Percentiles rank a stretch among this genome's conserved stretches.
Evolutionary conservation across 23 tunicate genomes (phyloP).

Genomic region (Styela clava): DNA sequence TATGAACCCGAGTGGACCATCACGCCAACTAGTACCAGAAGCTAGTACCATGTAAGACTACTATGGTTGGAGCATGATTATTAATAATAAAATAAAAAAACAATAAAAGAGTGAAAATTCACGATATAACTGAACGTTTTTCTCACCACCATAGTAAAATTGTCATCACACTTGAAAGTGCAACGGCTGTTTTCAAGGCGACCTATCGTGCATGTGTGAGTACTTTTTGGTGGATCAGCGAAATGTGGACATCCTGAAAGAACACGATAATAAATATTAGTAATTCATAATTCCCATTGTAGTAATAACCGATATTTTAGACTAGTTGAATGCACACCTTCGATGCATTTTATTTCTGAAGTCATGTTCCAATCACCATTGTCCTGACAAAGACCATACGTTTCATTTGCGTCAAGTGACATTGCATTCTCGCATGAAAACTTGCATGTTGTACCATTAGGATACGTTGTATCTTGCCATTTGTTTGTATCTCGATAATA

Average conservation of each 20-base stretch:
- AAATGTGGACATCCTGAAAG: constrained; percentile 13
- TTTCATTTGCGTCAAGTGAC: neutral
- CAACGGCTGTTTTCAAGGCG: constrained; percentile 11
- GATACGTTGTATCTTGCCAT: neutral
- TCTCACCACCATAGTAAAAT: constrained; percentile 13
- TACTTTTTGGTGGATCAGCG: constrained; percentile 11
- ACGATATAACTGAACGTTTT: no score
- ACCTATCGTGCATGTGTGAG: constrained; percentile 5
- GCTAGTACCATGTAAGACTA: no score
- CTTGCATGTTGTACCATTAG: constrained; percentile 21
- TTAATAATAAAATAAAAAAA: no score
- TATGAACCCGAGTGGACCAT: no score
- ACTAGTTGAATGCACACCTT: no score
- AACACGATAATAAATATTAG: neutral
- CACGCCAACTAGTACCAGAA: no score
- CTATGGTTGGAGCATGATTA: no score
- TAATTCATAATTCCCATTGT: no score
- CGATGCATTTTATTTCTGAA: neutral
- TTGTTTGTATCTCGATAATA: no score
- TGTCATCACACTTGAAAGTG: neutral
- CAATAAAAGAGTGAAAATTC: no score
- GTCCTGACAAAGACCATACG: neutral
- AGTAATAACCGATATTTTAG: no score
- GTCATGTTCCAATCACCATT: constrained; percentile 23
- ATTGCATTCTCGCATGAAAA: neutral